phyloP scores from a whole-genome alignment of 35 echinoderm and acorn worm genomes.

The Chiridota heheva region DNA sequence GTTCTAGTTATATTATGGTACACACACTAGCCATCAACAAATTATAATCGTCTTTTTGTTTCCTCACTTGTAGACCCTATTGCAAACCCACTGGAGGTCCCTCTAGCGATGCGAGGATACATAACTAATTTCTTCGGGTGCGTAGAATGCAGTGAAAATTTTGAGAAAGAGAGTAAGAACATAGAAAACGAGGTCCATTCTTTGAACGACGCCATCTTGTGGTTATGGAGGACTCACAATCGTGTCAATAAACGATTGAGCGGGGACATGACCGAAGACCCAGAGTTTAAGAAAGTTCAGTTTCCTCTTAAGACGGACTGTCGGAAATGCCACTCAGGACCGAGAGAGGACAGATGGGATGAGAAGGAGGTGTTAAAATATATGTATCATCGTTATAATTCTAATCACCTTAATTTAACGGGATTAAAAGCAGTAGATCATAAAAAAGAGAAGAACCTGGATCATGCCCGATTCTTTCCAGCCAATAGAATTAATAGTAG shows the following conservation, averaged over 20 bases:
- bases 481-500: constrained; percentile 1
- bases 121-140: constrained; percentile 85
- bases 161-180: constrained; percentile 62
- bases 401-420: constrained; percentile 50
- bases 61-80: constrained; percentile 57
- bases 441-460: not conserved
- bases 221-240: constrained; percentile 90
- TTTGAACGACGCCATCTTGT: constrained; percentile 72
- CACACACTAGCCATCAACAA: too few species aligned
- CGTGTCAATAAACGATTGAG: constrained; percentile 74
- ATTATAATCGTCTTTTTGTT: too few species aligned
- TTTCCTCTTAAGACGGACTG: constrained; percentile 70
- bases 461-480: too few species aligned
- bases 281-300: constrained; percentile 58
- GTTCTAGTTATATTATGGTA: too few species aligned
- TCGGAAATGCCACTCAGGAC: constrained; percentile 28
- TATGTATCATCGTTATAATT: constrained; percentile 65
- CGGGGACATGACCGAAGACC: constrained; percentile 85
- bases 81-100: constrained; percentile 68
- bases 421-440: not conserved
- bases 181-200: constrained; percentile 46
- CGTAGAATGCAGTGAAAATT: constrained; percentile 80
- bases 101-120: constrained; percentile 80
- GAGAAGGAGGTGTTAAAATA: constrained; percentile 59
- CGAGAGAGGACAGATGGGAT: constrained; percentile 40